These are phyloP conservation scores for Polyommatus iphigenia DNA, from an alignment of 2,888 invertebrate species.

Conservation along the genomic window DNA sequence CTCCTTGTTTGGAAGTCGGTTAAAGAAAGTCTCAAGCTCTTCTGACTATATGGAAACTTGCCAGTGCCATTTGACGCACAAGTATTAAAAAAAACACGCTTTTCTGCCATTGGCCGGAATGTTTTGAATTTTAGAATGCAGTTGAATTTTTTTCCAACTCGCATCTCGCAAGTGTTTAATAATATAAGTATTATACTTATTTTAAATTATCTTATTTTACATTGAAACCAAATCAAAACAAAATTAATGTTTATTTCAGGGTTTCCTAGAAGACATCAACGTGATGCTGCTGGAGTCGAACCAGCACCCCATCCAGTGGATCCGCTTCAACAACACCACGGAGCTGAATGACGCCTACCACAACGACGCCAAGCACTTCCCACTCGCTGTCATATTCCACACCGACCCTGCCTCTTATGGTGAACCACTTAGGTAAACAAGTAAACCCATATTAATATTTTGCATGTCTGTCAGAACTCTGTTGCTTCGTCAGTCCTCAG, in stretches of 20 bases:
- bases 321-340: slow-evolving; percentile 82
- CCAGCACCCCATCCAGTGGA: slow-evolving; percentile 82
- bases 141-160: background rate
- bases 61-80: background rate
- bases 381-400: slow-evolving; percentile 86
- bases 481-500: too few species aligned
- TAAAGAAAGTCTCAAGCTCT: too few species aligned
- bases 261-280: slow-evolving; percentile 83
- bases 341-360: slow-evolving; percentile 86
- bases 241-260: slow-evolving; percentile 56
- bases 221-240: too few species aligned
- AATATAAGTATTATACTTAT: too few species aligned
- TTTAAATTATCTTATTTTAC: too few species aligned
- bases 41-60: background rate
- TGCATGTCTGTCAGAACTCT: too few species aligned
- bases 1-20: too few species aligned
- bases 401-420: slow-evolving; percentile 64
- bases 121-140: background rate
- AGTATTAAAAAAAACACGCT: background rate
- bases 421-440: slow-evolving; percentile 69
- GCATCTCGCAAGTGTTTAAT: too few species aligned
- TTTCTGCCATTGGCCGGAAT: background rate
- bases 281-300: slow-evolving; percentile 78
- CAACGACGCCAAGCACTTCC: slow-evolving; percentile 82
- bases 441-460: too few species aligned